These are phyloP conservation scores for Calosoma granatense DNA, from an alignment of 1,140 invertebrate genomes.

Conservation along the genomic window DNA sequence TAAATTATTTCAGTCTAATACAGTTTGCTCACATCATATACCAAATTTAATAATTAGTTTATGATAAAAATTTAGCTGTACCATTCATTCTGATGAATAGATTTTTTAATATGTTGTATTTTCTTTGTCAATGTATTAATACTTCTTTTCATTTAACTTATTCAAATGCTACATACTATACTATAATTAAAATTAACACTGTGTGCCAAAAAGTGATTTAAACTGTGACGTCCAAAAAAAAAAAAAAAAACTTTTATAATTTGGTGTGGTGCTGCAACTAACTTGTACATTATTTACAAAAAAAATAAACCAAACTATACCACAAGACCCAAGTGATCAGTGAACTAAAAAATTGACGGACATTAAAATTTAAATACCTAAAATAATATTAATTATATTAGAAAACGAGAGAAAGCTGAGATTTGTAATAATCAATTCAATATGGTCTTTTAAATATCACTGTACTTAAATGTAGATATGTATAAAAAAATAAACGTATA, in stretches of 20 bases:
- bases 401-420: background rate
- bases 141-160: too few species aligned
- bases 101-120: too few species aligned
- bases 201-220: slow-evolving; percentile 6
- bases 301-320: too few species aligned
- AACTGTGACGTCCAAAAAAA: slow-evolving; percentile 2
- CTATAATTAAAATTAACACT: slow-evolving; percentile 5
- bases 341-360: background rate
- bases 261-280: slow-evolving; percentile 4
- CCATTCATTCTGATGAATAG: too few species aligned
- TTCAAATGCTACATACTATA: too few species aligned
- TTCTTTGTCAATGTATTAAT: too few species aligned
- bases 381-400: background rate
- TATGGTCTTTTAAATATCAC: slow-evolving; percentile 5
- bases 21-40: too few species aligned
- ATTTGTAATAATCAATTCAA: slow-evolving; percentile 4
- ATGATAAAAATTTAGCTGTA: too few species aligned
- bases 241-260: background rate
- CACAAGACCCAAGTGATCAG: background rate
- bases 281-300: background rate
- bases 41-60: too few species aligned
- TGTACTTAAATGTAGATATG: slow-evolving; percentile 6
- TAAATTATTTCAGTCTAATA: too few species aligned
- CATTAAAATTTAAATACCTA: background rate
- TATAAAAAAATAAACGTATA: slow-evolving; percentile 8